phyloP scores from a whole-genome alignment of 2,797 vertebrate species.

The Semotilus atromaculatus region DNA sequence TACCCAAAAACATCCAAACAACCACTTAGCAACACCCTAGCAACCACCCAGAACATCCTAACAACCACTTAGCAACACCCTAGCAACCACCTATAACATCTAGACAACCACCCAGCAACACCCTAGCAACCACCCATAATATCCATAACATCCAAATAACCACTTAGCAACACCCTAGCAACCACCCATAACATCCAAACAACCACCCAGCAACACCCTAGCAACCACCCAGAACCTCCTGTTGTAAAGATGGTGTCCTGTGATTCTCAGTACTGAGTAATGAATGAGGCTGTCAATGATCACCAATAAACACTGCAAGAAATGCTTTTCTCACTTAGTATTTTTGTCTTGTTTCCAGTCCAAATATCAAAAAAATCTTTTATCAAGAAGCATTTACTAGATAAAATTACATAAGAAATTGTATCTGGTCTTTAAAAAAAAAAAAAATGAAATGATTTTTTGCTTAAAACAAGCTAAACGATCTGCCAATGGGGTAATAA shows the following conservation, averaged over 20 bases:
- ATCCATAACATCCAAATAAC: not conserved
- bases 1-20: not conserved
- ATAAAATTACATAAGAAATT: too few species aligned
- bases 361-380: too few species aligned
- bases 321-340: too few species aligned
- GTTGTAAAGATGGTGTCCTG: not conserved
- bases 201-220: not conserved
- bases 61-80: not conserved
- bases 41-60: not conserved
- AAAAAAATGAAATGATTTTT: too few species aligned
- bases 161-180: not conserved
- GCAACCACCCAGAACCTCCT: not conserved
- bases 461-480: too few species aligned
- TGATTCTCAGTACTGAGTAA: not conserved
- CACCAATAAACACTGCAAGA: constrained; percentile 43
- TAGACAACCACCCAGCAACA: not conserved
- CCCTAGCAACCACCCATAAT: too few species aligned
- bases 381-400: too few species aligned
- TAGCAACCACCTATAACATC: not conserved
- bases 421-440: too few species aligned
- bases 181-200: not conserved
- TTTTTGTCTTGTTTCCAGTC: too few species aligned
- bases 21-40: not conserved
- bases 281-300: not conserved
- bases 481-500: too few species aligned